Evolutionary conservation across 2,888 invertebrate species (phyloP).

Genomic region (Coenonympha arcania): DNA sequence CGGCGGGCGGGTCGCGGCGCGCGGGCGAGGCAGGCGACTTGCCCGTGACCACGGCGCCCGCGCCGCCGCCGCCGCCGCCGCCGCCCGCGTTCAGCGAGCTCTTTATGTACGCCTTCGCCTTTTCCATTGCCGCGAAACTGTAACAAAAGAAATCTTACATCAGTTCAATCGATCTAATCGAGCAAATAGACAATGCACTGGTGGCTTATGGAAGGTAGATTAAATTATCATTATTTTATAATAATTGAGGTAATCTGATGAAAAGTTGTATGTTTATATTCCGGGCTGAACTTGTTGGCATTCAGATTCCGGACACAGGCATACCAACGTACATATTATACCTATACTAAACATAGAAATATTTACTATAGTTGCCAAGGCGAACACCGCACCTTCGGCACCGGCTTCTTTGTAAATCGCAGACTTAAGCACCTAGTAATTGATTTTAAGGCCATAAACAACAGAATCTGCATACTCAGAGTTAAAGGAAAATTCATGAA

Average conservation of each 20-base stretch:
- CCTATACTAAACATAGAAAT: too few relatives aligned
- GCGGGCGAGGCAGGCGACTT: conserved; percentile 69
- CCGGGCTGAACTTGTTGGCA: too few relatives aligned
- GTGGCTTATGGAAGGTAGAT: background rate
- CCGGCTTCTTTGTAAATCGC: background rate
- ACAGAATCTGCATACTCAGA: background rate
- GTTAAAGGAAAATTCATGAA: background rate
- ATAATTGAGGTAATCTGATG: too few relatives aligned
- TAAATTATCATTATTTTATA: too few relatives aligned
- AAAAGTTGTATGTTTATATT: too few relatives aligned
- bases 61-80: conserved; percentile 64
- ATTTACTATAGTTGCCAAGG: background rate
- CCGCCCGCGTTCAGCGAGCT: conserved; percentile 76
- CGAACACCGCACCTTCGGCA: background rate
- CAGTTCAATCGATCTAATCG: too few relatives aligned
- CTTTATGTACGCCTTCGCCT: conserved; percentile 81
- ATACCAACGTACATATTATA: too few relatives aligned
- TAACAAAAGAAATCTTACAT: conserved; percentile 21
- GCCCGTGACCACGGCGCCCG: conserved; percentile 53
- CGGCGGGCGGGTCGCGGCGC: conserved; percentile 72
- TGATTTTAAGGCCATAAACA: background rate
- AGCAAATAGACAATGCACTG: background rate
- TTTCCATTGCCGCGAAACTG: conserved; percentile 69
- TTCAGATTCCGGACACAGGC: too few relatives aligned
- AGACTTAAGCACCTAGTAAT: background rate